A percentile compares a stretch with the other conserved stretches of the same genome.
Conservation (phyloP, 2,888 invertebrate genomes). For the Volucella zonaria region DNA sequence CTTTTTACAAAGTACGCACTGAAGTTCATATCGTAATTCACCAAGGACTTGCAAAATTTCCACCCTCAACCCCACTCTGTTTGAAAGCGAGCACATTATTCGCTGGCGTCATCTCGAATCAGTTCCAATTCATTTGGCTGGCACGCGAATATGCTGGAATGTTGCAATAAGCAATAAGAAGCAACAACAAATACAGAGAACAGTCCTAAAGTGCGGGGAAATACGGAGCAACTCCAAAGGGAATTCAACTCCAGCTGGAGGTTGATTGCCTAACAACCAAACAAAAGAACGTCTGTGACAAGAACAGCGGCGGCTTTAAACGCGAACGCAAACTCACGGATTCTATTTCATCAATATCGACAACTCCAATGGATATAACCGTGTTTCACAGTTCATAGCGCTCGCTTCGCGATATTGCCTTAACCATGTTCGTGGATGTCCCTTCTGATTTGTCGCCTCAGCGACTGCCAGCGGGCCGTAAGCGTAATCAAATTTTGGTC, state of each 20-base stretch:
- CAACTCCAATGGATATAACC: slow-evolving; percentile 65
- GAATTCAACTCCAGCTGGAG: slow-evolving; percentile 25
- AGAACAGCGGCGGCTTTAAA: slow-evolving; percentile 8
- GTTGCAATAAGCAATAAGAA: slow-evolving; percentile 47
- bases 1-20: no score
- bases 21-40: background rate
- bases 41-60: background rate
- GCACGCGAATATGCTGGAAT: slow-evolving; percentile 62
- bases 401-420: slow-evolving; percentile 19
- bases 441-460: slow-evolving; percentile 71
- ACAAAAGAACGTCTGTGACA: background rate
- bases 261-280: slow-evolving; percentile 44
- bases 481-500: slow-evolving; percentile 72
- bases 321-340: background rate
- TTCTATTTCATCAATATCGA: slow-evolving; percentile 70
- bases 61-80: background rate
- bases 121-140: slow-evolving; percentile 70
- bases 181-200: slow-evolving; percentile 44
- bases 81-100: background rate
- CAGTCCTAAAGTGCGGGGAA: background rate
- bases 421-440: slow-evolving; percentile 42
- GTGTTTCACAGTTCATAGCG: slow-evolving; percentile 73
- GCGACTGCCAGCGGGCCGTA: slow-evolving; percentile 36
- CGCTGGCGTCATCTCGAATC: slow-evolving; percentile 64
- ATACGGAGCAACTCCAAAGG: background rate